Evolutionary conservation across 2,113 vertebrate species (phyloP), one percentile per base, ranked within the genome.

Genomic region (Copsychus sechellarum): DNA sequence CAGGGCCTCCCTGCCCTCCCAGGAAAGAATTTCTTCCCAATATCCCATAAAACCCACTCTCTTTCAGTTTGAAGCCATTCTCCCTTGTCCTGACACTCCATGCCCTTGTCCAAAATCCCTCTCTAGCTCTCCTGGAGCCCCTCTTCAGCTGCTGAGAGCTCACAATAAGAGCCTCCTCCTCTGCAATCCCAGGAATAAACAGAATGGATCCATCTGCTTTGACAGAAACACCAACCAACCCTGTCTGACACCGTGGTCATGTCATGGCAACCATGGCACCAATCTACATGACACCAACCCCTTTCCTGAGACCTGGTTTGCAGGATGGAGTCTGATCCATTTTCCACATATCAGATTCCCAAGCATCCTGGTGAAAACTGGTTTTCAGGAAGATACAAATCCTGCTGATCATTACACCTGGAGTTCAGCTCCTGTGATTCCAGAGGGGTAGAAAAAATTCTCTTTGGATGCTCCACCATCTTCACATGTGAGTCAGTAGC

Each of bases 1-100:
- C 11, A 60, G 45, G 8, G 7, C 28, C 16, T 74, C 11, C 0
- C 6, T 11, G 22, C 21, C 8, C n/a, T 34, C 38, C 0, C 40
- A 69, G 40, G 14, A 17, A 61, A 31, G 3, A 69, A 16, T 54
- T 82, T 14, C 8, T 47, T 34, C 61, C 29, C 17, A 61, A 3
- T 15, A 40, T 61, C 14, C 47, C 29, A 34, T 12, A 29, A 47
- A 76, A 12, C 9, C 5, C 28, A 19, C 11, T 5, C 45, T 22
- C 20, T 34, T 15, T n/a, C 47, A 31, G 11, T 76, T 6, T 26
- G 34, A 34, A 60, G 7, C n/a, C 20, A 21, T 31, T 40, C 6
- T 33, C 13, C 7, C 23, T 40, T 47, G 6, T n/a, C 69, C n/a
- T 60, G 21, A 14, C 24, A 60, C 7, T 53, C 53, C 13, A 14